Base-by-base conservation (phyloP, 2,888 invertebrate genomes). In the Synergus gifuensis region DNA sequence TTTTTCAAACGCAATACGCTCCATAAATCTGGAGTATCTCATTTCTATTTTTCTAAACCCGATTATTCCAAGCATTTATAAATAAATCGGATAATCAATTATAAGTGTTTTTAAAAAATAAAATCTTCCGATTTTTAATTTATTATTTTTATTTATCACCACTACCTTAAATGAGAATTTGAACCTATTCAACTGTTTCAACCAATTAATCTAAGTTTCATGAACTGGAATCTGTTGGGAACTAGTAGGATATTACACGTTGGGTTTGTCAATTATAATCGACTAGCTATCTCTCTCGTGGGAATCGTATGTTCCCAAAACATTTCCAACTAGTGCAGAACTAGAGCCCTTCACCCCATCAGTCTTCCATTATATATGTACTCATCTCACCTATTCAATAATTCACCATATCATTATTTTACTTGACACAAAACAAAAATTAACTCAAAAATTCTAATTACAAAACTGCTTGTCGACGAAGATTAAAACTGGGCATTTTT, bases 241-340 rank as follows among this genome's bases (percentile, higher is more conserved):
- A 36, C 73, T 40, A 54, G 73, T 36, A n/a, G 73, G 54, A 73
- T 73, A 73, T 73, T 73, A 73, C 73, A 73, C 54, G 73, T 83
- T 83, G 85, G 86, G 83, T 85, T 88, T 86, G 86, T 88, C 89
- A 89, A 89, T 89, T 89, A 88, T 86, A 87, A 88, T 88, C 85
- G 88, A 85, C 84, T 81, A 83, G 87, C 84, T 86, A 87, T 85
- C 85, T 83, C 81, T 86, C 88, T 84, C 83, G 44, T 63, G 86
- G 87, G 88, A 80, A 78, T 12, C 22, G 77, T 78, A 82, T 84
- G 82, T 83, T 86, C 83, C 83, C 84, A 85, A 81, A 82, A 83
- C 83, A 81, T 85, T 84, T 83, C 86, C 83, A 85, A 85, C 83
- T 80, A 79, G 76, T 81, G 16, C 73, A n/a, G 36, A 73, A 54